A percentile compares a stretch with the other conserved stretches of the same genome.
These are phyloP conservation scores for Hydropsyche tenuis DNA, from an alignment of 1,140 invertebrate species.

Conservation along the genomic window DNA sequence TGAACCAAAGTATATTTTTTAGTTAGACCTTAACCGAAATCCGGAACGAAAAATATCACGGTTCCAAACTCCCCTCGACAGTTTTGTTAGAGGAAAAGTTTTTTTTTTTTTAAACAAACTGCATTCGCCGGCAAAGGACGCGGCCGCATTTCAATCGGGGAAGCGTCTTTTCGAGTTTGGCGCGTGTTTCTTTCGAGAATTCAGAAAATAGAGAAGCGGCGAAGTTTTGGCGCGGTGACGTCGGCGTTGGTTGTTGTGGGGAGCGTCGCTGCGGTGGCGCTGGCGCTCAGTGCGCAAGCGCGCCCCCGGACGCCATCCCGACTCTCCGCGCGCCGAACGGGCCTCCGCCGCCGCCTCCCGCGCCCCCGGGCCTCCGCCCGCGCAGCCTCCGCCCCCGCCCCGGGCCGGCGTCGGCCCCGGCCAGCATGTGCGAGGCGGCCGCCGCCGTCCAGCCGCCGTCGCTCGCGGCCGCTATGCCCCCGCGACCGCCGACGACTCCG, in stretches of 20 bases:
- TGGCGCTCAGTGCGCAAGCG: conserved; percentile 40
- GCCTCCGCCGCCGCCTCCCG: not conserved
- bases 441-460: conserved; percentile 7
- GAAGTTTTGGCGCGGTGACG: too few relatives aligned
- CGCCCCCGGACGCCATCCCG: conserved; percentile 50
- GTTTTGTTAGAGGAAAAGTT: too few relatives aligned
- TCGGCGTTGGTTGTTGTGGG: not conserved
- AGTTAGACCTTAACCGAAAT: too few relatives aligned
- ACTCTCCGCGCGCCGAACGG: conserved; percentile 30
- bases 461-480: not conserved
- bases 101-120: too few relatives aligned
- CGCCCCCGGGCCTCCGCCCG: not conserved
- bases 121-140: not conserved
- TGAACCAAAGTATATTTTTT: too few relatives aligned
- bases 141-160: not conserved
- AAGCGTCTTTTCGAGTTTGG: conserved; percentile 50
- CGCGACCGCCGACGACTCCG: conserved; percentile 4
- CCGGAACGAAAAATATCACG: too few relatives aligned
- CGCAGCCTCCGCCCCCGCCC: conserved; percentile 4
- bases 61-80: not conserved
- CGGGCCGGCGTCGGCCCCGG: not conserved
- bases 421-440: conserved; percentile 6
- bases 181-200: conserved; percentile 47
- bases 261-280: conserved; percentile 43
- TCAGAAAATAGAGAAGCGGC: too few relatives aligned